These are phyloP conservation scores for Catostomus latipinnis DNA, from an alignment of 2,797 vertebrate genomes.

Conservation along the genomic window DNA sequence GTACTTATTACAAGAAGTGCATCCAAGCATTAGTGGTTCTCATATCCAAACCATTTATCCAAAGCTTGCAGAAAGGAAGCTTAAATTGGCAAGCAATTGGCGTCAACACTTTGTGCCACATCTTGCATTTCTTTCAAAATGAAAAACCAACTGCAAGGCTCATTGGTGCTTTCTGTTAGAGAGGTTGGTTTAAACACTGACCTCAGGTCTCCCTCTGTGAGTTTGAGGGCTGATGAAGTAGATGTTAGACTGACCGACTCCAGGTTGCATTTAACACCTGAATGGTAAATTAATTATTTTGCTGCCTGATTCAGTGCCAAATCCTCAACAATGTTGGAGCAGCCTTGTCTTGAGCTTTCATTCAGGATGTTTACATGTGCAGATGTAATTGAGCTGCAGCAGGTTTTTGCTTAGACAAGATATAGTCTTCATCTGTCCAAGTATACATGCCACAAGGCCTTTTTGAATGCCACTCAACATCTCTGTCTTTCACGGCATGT, in stretches of 20 bases:
- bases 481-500: too few relatives aligned
- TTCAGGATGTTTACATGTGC: too few relatives aligned
- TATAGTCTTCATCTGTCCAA: too few relatives aligned
- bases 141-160: conserved; percentile 10
- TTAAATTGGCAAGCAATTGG: conserved; percentile 39
- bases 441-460: too few relatives aligned
- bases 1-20: conserved; percentile 38
- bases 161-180: background rate
- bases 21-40: conserved; percentile 41
- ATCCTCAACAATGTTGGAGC: background rate
- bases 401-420: too few relatives aligned
- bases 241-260: background rate
- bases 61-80: conserved; percentile 46
- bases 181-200: background rate
- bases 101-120: conserved; percentile 14
- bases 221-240: background rate
- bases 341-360: background rate
- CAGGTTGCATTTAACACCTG: background rate
- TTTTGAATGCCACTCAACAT: too few relatives aligned
- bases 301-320: background rate
- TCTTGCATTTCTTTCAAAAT: background rate
- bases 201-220: background rate
- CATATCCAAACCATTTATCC: conserved; percentile 41
- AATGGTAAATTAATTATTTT: background rate
- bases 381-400: too few relatives aligned